Percentiles rank a stretch among this genome's conserved stretches.
Evolutionary conservation across 1,140 invertebrate genomes (phyloP).

Genomic region (Copidosoma floridanum): DNA sequence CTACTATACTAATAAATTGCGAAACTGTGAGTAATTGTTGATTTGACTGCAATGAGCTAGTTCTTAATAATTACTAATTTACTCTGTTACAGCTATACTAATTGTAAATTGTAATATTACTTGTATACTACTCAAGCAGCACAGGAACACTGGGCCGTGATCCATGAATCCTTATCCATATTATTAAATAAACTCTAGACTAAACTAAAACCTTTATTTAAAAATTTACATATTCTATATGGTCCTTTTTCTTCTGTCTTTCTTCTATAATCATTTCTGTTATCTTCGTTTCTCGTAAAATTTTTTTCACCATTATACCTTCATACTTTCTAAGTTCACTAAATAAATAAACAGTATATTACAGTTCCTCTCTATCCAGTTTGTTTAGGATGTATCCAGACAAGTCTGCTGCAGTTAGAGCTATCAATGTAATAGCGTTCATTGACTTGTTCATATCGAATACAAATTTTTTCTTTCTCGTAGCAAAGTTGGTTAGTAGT

Average conservation of each 20-base stretch:
- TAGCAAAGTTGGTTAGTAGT: conserved; percentile 26
- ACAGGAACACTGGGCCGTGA: not conserved
- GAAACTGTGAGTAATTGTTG: too few species aligned
- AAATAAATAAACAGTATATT: conserved; percentile 16
- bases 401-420: conserved; percentile 27
- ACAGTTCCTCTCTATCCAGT: conserved; percentile 21
- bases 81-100: conserved; percentile 15
- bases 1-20: too few species aligned
- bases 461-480: conserved; percentile 31
- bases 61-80: too few species aligned
- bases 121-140: too few species aligned
- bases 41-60: too few species aligned
- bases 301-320: not conserved
- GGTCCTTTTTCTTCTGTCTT: not conserved
- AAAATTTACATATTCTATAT: conserved; percentile 20
- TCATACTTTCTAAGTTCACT: not conserved
- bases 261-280: not conserved
- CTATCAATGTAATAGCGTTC: conserved; percentile 22
- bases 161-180: not conserved
- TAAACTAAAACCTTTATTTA: conserved; percentile 26
- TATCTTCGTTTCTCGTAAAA: not conserved
- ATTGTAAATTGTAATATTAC: too few species aligned
- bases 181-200: not conserved
- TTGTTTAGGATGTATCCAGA: conserved; percentile 29
- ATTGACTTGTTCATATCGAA: conserved; percentile 29